Percentiles rank a stretch among this genome's conserved stretches.
Evolutionary conservation across 2,113 vertebrate genomes (phyloP).

Genomic region (Cyphomyrus plagiostoma): DNA sequence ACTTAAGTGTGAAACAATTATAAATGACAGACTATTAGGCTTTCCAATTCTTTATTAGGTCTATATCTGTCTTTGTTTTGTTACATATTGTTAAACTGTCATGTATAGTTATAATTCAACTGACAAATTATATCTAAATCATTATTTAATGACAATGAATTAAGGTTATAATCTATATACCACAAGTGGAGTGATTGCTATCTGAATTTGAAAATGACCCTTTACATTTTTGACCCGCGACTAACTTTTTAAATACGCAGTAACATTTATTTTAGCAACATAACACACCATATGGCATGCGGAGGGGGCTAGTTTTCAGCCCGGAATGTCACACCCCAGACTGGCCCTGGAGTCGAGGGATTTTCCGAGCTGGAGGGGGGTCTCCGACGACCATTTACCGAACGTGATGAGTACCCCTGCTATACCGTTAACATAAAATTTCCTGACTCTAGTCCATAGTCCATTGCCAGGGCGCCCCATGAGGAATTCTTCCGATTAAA

Average conservation of each 20-base stretch:
- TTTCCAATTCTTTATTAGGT: background rate
- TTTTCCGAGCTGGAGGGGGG: background rate
- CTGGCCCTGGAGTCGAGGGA: background rate
- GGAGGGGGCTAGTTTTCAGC: background rate
- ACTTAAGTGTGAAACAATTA: background rate
- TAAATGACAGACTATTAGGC: background rate
- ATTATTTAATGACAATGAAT: background rate
- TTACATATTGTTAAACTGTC: background rate
- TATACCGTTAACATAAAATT: background rate
- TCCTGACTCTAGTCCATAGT: background rate
- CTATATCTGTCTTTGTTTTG: background rate
- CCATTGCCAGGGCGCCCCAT: background rate
- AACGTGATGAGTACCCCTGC: background rate
- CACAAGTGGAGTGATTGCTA: background rate
- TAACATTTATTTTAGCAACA: background rate
- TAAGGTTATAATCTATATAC: background rate
- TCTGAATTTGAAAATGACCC: background rate
- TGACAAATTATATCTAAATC: background rate
- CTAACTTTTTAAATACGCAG: background rate
- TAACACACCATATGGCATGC: background rate
- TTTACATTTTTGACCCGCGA: background rate
- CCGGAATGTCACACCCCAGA: background rate
- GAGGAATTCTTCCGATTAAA: background rate
- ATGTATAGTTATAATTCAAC: background rate
- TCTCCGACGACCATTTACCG: background rate